Evolutionary conservation across 2,797 vertebrate genomes (phyloP), one percentile per base, ranked within the genome.

Genomic region (Ceryle rudis): DNA sequence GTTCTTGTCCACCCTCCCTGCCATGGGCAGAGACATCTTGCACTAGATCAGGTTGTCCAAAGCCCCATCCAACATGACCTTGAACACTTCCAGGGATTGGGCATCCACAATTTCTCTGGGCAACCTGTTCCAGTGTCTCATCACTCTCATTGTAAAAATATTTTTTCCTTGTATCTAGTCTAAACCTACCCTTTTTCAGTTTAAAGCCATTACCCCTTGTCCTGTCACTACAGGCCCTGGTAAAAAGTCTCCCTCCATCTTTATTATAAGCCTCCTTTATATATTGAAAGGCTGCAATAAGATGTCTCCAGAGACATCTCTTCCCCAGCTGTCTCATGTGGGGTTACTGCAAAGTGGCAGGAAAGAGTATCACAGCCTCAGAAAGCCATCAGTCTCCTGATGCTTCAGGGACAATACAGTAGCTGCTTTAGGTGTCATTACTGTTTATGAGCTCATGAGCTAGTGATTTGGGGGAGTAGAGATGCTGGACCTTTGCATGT

Each of bases 1-100:
- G 41, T 29, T 23, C 7, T 11, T 28, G 21, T 86, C 20, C 25
- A 39, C 20, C 0, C 31, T 58, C 55, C 21, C n/a, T 58, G n/a
- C 55, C 6, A 3, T 42, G 29, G 52, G 4, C 28, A 74, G 75
- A 22, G 35, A 42, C 64, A 21, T 2, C 17, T 65, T 35, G 9
- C 33, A 37, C 33, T 37, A 54, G 42, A 28, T 2, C 25, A 49
- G 8, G 10, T 25, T 87, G 20, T 60, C 75, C 5, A 1, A 72
- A 65, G 12, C 4, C 21, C 11, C 2, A 2, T 75, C 14, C 23
- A 55, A 0, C 23, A 8, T 82, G 26, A 3, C 16, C 26, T 26
- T 28, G 26, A 85, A 35, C 14, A 12, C 18, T 81, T 42, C 29
- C 9, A n/a, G 57, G 15, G 8, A 33, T 19, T 39, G 29, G 26